Percentiles rank a stretch among this genome's conserved stretches.
phyloP scores from a whole-genome alignment of 1,140 invertebrate species.

The Liolophura sinensis region DNA sequence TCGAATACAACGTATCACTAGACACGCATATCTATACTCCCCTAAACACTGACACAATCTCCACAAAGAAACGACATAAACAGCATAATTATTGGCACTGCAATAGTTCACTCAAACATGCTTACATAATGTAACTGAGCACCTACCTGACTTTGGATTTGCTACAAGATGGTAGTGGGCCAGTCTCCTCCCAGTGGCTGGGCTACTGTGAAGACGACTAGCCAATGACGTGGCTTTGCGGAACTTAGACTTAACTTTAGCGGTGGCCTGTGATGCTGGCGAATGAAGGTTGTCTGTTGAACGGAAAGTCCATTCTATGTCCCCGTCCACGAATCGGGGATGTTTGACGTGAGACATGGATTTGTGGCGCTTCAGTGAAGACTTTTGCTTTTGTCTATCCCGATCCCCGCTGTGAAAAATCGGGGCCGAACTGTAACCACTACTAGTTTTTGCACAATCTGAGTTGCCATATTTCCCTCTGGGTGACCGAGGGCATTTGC shows the following conservation, averaged over 20 bases:
- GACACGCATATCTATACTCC: too few relatives aligned
- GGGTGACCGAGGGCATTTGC: too few relatives aligned
- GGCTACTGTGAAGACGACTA: constrained; percentile 51
- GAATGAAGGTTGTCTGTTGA: constrained; percentile 59
- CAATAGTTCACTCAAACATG: too few relatives aligned
- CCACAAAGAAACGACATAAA: too few relatives aligned
- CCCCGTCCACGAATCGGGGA: constrained; percentile 42
- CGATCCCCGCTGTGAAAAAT: neutral
- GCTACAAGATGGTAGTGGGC: constrained; percentile 53
- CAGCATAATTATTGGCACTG: too few relatives aligned
- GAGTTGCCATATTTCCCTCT: too few relatives aligned
- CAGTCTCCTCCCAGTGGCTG: constrained; percentile 51
- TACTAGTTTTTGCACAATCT: too few relatives aligned
- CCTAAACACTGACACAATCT: too few relatives aligned
- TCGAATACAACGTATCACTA: too few relatives aligned
- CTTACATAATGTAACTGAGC: neutral
- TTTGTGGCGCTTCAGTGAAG: constrained; percentile 60
- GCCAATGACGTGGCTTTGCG: constrained; percentile 50
- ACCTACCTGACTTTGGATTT: constrained; percentile 52
- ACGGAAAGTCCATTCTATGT: constrained; percentile 40
- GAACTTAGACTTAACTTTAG: constrained; percentile 53
- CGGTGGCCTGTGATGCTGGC: constrained; percentile 58
- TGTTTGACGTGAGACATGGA: constrained; percentile 48
- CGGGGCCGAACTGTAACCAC: too few relatives aligned
- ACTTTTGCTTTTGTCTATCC: constrained; percentile 44